Percentiles rank a stretch among this genome's conserved stretches.
Evolutionary conservation across 2,797 vertebrate genomes (phyloP).

Genomic region (Melanogrammus aeglefinus): DNA sequence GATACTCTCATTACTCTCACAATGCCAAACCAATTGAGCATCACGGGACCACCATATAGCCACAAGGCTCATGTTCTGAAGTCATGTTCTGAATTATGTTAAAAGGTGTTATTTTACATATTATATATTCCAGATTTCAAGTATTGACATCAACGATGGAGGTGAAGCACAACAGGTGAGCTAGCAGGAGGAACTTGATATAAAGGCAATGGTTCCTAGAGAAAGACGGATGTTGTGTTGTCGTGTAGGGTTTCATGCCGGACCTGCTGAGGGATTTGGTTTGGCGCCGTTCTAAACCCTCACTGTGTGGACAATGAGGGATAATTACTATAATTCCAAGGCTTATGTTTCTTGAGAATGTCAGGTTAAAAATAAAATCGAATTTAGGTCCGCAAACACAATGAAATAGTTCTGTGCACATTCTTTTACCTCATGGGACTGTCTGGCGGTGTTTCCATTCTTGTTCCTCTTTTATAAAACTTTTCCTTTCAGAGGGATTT

Average conservation of each 20-base stretch:
- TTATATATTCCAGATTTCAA: neutral
- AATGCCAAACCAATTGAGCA: too few species aligned
- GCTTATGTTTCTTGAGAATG: neutral
- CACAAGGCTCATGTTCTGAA: neutral
- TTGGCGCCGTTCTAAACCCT: too few species aligned
- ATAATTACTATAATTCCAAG: neutral
- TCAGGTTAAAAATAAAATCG: neutral
- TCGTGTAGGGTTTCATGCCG: too few species aligned
- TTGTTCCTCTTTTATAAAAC: neutral
- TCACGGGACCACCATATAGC: neutral
- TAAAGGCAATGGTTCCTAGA: too few species aligned
- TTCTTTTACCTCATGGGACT: too few species aligned
- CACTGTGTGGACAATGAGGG: neutral
- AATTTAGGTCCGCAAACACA: neutral
- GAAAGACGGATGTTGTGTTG: too few species aligned
- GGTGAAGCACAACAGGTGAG: neutral
- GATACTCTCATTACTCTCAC: too few species aligned
- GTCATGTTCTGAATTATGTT: neutral
- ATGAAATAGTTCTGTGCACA: too few species aligned
- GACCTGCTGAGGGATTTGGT: too few species aligned
- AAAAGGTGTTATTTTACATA: neutral
- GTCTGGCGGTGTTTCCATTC: neutral
- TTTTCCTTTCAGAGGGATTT: neutral
- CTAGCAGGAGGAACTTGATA: neutral
- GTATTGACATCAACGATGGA: neutral